phyloP scores from a whole-genome alignment of 2,113 vertebrate species.

The Entelurus aequoreus region DNA sequence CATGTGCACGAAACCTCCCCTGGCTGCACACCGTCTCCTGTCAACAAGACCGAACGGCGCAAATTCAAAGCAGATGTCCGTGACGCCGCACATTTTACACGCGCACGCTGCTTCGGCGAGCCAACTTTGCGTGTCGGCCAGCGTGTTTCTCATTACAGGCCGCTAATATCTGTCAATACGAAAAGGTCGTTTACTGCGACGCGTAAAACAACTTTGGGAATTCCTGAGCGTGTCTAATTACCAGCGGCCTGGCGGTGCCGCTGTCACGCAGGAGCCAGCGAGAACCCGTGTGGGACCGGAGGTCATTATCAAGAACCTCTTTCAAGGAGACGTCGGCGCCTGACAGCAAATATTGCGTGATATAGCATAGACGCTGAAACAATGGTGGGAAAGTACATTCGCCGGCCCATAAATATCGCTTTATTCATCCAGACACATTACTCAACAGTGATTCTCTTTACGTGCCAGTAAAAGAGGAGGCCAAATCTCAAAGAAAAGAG shows the following conservation, averaged over 20 bases:
- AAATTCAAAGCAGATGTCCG: constrained; percentile 69
- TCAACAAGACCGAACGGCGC: constrained; percentile 48
- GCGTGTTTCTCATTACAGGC: constrained; percentile 57
- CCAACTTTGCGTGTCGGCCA: constrained; percentile 19
- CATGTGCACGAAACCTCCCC: constrained; percentile 34
- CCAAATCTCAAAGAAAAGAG: too few species aligned
- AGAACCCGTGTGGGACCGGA: constrained; percentile 26
- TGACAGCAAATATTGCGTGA: constrained; percentile 37
- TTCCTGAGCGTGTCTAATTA: constrained; percentile 25
- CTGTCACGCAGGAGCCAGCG: constrained; percentile 36
- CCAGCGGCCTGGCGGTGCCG: constrained; percentile 26
- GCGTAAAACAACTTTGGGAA: constrained; percentile 12
- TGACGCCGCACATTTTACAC: constrained; percentile 47
- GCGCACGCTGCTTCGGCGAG: constrained; percentile 37
- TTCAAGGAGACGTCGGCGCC: constrained; percentile 16
- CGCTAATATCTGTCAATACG: constrained; percentile 46
- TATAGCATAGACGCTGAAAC: constrained; percentile 24
- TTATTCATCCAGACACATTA: constrained; percentile 1
- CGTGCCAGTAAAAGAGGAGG: constrained; percentile 7
- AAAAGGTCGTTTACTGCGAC: constrained; percentile 18
- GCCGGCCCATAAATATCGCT: constrained; percentile 10
- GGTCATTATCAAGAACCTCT: constrained; percentile 34
- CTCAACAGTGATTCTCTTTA: neutral
- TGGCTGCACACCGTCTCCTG: constrained; percentile 38
- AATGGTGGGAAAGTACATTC: constrained; percentile 16